A percentile compares a stretch with the other conserved stretches of the same genome.
phyloP scores from a whole-genome alignment of 1,140 invertebrate species.

The Heliconius himera region DNA sequence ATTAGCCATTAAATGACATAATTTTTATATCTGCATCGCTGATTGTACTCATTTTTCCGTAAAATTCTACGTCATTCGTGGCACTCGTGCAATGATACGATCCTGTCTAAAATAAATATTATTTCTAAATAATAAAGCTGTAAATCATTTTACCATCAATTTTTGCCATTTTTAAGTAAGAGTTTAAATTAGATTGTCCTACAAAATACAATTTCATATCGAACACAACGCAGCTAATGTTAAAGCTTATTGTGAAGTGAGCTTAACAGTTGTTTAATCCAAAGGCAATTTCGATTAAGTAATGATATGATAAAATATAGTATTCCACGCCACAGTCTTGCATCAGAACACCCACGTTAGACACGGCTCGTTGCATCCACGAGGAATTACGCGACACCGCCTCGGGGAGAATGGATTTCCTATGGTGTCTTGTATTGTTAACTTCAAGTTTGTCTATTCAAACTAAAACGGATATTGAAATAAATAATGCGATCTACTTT shows the following conservation, averaged over 20 bases:
- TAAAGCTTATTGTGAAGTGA: neutral
- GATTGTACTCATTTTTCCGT: neutral
- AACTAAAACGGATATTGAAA: slow-evolving; percentile 30
- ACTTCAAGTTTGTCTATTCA: slow-evolving; percentile 32
- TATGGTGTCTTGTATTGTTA: slow-evolving; percentile 34
- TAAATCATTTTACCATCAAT: no score
- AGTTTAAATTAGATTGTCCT: no score
- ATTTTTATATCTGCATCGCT: no score
- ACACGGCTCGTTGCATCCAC: slow-evolving; percentile 29
- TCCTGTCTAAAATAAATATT: neutral
- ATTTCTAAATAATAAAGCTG: neutral
- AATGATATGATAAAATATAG: slow-evolving; percentile 34
- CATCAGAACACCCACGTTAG: slow-evolving; percentile 41
- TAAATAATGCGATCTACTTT: slow-evolving; percentile 22
- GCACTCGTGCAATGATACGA: slow-evolving; percentile 40
- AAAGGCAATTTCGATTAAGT: slow-evolving; percentile 26
- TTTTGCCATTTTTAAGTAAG: no score
- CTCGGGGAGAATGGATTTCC: slow-evolving; percentile 42
- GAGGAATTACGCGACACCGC: slow-evolving; percentile 43
- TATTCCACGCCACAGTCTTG: slow-evolving; percentile 34
- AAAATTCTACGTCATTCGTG: slow-evolving; percentile 27
- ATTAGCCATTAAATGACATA: no score
- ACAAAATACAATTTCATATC: no score
- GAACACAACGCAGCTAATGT: no score
- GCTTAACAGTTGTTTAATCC: neutral